Evolutionary conservation across 1,140 invertebrate species (phyloP).

Genomic region (Drosophila lowei): DNA sequence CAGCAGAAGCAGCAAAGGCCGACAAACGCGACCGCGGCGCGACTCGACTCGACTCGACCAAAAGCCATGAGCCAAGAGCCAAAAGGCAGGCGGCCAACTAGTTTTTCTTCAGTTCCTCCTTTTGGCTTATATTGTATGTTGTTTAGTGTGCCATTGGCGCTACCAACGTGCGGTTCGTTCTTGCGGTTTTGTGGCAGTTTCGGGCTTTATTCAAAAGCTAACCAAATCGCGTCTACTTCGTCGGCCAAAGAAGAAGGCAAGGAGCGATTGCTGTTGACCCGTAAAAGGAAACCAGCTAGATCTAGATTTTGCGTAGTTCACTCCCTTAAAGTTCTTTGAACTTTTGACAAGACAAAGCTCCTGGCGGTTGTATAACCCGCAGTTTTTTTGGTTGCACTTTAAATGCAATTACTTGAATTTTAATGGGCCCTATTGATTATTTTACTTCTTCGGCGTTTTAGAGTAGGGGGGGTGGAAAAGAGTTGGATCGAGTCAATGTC

Average conservation of each 20-base stretch:
- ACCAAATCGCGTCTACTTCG: slow-evolving; percentile 4
- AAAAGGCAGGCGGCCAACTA: slow-evolving; percentile 50
- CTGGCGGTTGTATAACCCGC: slow-evolving; percentile 30
- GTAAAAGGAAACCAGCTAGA: slow-evolving; percentile 15
- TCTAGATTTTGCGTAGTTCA: slow-evolving; percentile 28
- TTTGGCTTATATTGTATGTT: slow-evolving; percentile 67
- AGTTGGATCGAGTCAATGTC: slow-evolving; percentile 58
- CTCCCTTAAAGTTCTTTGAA: slow-evolving; percentile 18
- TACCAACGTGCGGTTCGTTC: slow-evolving; percentile 69
- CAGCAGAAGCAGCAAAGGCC: slow-evolving; percentile 52
- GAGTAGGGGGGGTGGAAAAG: slow-evolving; percentile 1
- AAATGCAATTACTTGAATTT: slow-evolving; percentile 58
- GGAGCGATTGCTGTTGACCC: no score
- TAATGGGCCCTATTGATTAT: slow-evolving; percentile 67
- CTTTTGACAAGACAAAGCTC: not conserved
- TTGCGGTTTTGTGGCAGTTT: slow-evolving; percentile 42
- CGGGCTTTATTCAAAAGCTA: slow-evolving; percentile 2
- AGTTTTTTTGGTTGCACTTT: slow-evolving; percentile 43
- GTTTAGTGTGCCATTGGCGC: slow-evolving; percentile 73
- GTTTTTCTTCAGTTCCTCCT: slow-evolving; percentile 60
- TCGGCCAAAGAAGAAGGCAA: not conserved
- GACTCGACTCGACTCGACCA: slow-evolving; percentile 65
- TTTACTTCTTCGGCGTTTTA: slow-evolving; percentile 2
- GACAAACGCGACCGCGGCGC: slow-evolving; percentile 68
- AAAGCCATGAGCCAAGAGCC: slow-evolving; percentile 8